Conservation (phyloP, 2,888 invertebrate species). For the Conchocele bisecta region DNA sequence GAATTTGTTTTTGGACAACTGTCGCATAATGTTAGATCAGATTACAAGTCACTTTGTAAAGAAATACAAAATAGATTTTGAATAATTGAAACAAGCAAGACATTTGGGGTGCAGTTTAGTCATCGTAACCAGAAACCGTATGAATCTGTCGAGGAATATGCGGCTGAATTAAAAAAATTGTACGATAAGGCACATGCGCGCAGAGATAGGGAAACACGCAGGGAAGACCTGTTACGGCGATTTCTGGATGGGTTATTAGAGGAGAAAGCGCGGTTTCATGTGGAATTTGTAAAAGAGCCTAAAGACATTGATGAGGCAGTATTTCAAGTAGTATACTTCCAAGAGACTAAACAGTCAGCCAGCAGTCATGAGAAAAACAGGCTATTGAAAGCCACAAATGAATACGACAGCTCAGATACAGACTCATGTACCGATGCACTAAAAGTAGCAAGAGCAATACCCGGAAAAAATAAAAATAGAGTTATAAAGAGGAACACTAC, state of each 20-base stretch:
- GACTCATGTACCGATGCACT: background rate
- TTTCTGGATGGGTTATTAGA: constrained; percentile 35
- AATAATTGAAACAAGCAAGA: constrained; percentile 19
- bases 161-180: constrained; percentile 28
- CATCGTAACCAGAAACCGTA: constrained; percentile 11
- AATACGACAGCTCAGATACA: background rate
- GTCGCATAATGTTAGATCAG: background rate
- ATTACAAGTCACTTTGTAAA: constrained; percentile 19
- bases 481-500: background rate
- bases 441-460: background rate
- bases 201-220: constrained; percentile 25
- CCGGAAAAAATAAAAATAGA: constrained; percentile 10
- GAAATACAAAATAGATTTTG: constrained; percentile 18
- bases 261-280: constrained; percentile 40
- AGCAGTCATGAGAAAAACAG: background rate
- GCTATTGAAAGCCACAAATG: background rate
- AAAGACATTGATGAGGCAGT: constrained; percentile 33
- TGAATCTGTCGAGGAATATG: constrained; percentile 20
- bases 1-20: constrained; percentile 28
- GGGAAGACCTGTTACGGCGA: constrained; percentile 31
- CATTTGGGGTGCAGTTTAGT: constrained; percentile 11
- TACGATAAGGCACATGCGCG: constrained; percentile 27
- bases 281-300: constrained; percentile 39
- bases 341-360: constrained; percentile 16
- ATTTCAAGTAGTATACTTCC: constrained; percentile 15